Percentiles rank a stretch among this genome's conserved stretches.
These are phyloP conservation scores for Symphodus melops DNA, from an alignment of 2,113 vertebrate species.

Conservation along the genomic window DNA sequence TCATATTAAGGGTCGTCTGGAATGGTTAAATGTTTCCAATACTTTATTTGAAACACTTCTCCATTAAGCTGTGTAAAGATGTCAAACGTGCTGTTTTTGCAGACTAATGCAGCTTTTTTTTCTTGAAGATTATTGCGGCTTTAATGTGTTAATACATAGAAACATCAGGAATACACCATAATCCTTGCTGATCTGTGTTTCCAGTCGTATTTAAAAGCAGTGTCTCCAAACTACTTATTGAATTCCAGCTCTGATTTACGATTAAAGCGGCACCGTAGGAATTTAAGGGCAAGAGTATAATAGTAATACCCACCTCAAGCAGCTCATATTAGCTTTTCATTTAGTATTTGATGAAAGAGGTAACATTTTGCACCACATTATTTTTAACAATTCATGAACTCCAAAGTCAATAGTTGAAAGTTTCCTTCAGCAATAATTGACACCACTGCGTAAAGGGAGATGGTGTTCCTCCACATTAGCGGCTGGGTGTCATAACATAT, in stretches of 20 bases:
- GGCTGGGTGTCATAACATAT: slow-evolving; percentile 77
- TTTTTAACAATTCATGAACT: slow-evolving; percentile 60
- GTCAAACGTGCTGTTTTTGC: slow-evolving; percentile 1
- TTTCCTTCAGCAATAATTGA: slow-evolving; percentile 64
- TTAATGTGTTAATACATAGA: too few species aligned
- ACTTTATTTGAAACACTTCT: background rate
- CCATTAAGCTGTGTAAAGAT: background rate
- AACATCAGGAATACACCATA: too few species aligned
- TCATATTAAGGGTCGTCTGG: slow-evolving; percentile 35
- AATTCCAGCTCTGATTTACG: background rate
- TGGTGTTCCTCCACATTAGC: slow-evolving; percentile 51
- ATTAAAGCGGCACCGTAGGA: background rate
- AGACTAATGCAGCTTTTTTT: background rate
- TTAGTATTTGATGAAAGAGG: slow-evolving; percentile 24
- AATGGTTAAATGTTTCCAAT: background rate
- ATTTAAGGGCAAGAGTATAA: background rate
- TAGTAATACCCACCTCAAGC: background rate
- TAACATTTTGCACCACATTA: slow-evolving; percentile 33
- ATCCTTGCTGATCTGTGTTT: background rate
- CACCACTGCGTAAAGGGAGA: slow-evolving; percentile 64
- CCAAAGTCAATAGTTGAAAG: slow-evolving; percentile 46
- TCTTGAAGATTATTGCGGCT: background rate
- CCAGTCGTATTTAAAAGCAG: background rate
- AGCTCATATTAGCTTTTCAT: slow-evolving; percentile 12
- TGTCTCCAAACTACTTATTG: slow-evolving; percentile 23